Evolutionary conservation across 2,113 vertebrate species (phyloP).

Genomic region (Cynoglossus semilaevis): DNA sequence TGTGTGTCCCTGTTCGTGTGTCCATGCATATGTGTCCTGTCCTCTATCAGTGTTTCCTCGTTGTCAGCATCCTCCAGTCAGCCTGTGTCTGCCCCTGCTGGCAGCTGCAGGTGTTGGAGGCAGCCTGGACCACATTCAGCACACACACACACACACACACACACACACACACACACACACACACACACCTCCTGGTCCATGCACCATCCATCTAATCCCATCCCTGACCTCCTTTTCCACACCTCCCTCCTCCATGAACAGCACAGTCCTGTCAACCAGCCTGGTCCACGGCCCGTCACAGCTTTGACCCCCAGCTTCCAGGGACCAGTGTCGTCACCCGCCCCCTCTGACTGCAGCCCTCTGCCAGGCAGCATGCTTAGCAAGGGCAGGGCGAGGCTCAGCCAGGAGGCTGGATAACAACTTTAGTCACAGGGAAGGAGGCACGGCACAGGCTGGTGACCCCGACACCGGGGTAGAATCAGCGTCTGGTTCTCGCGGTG

Average conservation of each 20-base stretch:
- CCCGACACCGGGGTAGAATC: conserved; percentile 34
- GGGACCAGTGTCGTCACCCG: conserved; percentile 45
- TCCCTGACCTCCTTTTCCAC: conserved; percentile 41
- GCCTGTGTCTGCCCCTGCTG: conserved; percentile 37
- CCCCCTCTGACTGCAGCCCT: conserved; percentile 53
- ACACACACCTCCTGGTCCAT: conserved; percentile 34
- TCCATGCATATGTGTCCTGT: conserved; percentile 31
- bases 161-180: conserved; percentile 19
- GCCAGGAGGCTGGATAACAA: conserved; percentile 56
- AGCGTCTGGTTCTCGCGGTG: conserved; percentile 44
- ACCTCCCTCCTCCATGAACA: conserved; percentile 55
- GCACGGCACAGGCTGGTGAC: conserved; percentile 37
- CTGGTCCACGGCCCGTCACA: conserved; percentile 65
- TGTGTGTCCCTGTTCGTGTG: conserved; percentile 8
- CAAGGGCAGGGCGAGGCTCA: conserved; percentile 34
- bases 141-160: conserved; percentile 20
- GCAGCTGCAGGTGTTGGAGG: conserved; percentile 66
- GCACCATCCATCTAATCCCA: conserved; percentile 50
- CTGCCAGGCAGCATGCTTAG: conserved; percentile 60
- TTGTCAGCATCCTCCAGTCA: conserved; percentile 62
- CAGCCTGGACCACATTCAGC: conserved; percentile 60
- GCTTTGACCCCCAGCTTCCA: conserved; percentile 56
- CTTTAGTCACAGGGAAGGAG: conserved; percentile 47
- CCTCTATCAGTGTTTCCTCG: conserved; percentile 72
- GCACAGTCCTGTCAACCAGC: conserved; percentile 65